Evolutionary conservation across 2,113 vertebrate species (phyloP).

Genomic region (Epinephelus cyanopodus): DNA sequence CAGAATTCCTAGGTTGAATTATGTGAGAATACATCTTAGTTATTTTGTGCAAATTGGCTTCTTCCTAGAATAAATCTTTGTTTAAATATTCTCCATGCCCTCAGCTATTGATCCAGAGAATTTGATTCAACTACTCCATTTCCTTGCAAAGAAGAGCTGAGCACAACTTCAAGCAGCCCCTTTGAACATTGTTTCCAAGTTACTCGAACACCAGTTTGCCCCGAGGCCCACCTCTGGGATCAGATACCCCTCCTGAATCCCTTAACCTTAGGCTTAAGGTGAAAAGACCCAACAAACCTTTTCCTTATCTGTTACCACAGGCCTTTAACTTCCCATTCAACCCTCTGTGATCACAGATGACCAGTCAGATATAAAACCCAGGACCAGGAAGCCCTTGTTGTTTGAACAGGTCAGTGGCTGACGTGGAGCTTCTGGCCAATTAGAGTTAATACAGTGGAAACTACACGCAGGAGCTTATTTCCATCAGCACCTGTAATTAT

Average conservation of each 20-base stretch:
- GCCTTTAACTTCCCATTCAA: conserved; percentile 28
- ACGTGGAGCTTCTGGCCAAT: conserved; percentile 74
- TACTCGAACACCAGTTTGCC: neutral
- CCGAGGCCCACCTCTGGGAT: conserved; percentile 8
- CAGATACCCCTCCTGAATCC: conserved; percentile 16
- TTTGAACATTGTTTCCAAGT: conserved; percentile 19
- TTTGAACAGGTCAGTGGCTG: conserved; percentile 73
- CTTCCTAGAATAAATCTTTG: neutral
- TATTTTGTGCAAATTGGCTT: neutral
- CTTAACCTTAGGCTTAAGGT: conserved; percentile 40
- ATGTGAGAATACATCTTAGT: neutral
- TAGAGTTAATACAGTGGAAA: conserved; percentile 78
- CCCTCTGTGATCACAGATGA: conserved; percentile 57
- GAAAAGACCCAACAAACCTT: conserved; percentile 6
- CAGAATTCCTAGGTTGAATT: neutral
- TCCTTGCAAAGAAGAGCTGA: neutral
- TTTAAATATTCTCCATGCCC: neutral
- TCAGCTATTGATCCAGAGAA: neutral
- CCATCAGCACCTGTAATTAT: conserved; percentile 79
- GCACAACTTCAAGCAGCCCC: neutral
- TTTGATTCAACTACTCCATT: neutral
- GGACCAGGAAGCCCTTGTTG: conserved; percentile 70
- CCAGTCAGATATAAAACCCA: conserved; percentile 60
- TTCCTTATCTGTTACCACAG: conserved; percentile 33
- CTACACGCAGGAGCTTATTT: conserved; percentile 56